phyloP scores from a whole-genome alignment of 2,888 invertebrate species.

The Cordilura impudica region DNA sequence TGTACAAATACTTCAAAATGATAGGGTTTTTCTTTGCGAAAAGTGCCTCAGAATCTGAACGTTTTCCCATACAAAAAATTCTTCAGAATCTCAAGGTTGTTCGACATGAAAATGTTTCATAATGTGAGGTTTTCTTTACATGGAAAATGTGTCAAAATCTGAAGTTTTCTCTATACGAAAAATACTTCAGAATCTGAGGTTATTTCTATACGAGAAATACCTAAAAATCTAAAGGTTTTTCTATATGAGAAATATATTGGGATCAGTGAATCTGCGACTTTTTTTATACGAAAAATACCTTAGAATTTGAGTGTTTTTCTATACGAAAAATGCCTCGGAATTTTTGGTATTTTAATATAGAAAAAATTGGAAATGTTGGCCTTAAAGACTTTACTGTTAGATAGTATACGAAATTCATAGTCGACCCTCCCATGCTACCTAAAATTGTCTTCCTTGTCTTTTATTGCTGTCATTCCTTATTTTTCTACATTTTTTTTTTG shows the following conservation, averaged over 20 bases:
- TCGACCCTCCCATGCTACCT: background rate
- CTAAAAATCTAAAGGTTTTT: background rate
- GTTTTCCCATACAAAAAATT: background rate
- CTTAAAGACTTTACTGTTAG: too few relatives aligned
- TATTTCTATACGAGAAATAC: background rate
- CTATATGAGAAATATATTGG: background rate
- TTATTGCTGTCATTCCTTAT: background rate
- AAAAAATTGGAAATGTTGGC: background rate
- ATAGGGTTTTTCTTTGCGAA: background rate
- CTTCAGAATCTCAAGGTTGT: background rate
- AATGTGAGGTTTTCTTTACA: background rate
- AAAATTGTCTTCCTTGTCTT: slow-evolving; percentile 9
- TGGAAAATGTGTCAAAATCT: background rate
- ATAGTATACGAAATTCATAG: background rate
- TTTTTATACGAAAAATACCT: background rate
- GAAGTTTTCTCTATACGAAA: background rate
- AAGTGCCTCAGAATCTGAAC: background rate
- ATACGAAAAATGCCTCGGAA: background rate
- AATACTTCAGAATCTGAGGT: background rate
- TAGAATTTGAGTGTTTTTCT: background rate
- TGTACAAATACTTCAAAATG: background rate
- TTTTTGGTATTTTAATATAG: too few relatives aligned
- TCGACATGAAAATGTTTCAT: background rate
- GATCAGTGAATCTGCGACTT: background rate
- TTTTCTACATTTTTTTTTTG: background rate